Evolutionary conservation across 2,888 invertebrate genomes (phyloP), one percentile per base, ranked within the genome.

Genomic region (Clivina fossor): DNA sequence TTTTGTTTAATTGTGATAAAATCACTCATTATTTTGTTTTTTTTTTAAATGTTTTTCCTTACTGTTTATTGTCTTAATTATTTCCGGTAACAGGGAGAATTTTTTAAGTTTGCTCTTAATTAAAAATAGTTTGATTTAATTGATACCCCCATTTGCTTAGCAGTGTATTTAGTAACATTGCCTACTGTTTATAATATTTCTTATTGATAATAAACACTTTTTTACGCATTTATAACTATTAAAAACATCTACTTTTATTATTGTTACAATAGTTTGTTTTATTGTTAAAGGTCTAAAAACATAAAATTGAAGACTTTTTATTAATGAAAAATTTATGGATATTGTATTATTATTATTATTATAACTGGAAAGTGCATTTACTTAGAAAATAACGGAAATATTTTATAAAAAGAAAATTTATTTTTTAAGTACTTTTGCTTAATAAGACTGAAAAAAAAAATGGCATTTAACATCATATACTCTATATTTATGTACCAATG

Each of bases 361-460:
- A 38, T 13, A 46, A 19, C 19, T 20, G 5, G 35, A 15, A 37
- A 35, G 26, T 53, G 53, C 53, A 53, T 53, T 53, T 53, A 53
- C n/a, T 33, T 35, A 44, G 44, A 49, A 35, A 35, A 37, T 37
- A 37, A 48, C 40, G 38, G 28, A 43, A 40, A 43, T 53, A 44
- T 50, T 38, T 53, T 43, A 37, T 44, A 44, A 44, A 16, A 33
- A 41, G 20, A 53, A 24, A 37, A 20, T 40, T 40, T 40, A 51
- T 50, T 51, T 43, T 41, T 28, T 7, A 35, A 43, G 24, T 15
- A 44, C 30, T 43, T 43, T 48, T 37, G 51, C 51, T 51, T 43
- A 22, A 22, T 41, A 53, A 53, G 53, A 53, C 51, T 51, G 51
- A 51, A 28, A 41, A 32, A 33, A 30, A 43, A 24, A 30, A 33